These are phyloP conservation scores for Arizona elegans DNA, from an alignment of 2,113 vertebrate species.

Conservation along the genomic window DNA sequence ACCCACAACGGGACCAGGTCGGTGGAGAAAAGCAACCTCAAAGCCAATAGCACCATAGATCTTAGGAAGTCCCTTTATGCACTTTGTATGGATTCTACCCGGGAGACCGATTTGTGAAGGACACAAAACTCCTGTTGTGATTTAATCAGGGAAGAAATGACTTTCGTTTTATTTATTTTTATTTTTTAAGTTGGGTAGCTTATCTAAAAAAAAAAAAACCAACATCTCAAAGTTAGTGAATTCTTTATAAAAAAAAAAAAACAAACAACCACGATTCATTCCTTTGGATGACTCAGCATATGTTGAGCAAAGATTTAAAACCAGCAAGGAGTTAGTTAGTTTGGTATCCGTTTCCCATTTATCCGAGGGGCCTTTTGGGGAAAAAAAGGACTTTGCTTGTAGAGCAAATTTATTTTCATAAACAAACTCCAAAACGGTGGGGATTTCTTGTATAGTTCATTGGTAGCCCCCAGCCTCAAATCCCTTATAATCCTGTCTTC, in stretches of 20 bases:
- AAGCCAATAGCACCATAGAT: slow-evolving; percentile 87
- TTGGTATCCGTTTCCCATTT: slow-evolving; percentile 48
- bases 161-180: neutral
- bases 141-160: neutral
- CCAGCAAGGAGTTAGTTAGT: slow-evolving; percentile 62
- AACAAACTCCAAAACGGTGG: neutral
- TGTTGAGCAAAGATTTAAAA: slow-evolving; percentile 51
- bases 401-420: slow-evolving; percentile 59
- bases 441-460: neutral
- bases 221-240: slow-evolving; percentile 26
- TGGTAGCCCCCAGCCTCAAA: slow-evolving; percentile 39
- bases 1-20: slow-evolving; percentile 61
- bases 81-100: slow-evolving; percentile 84
- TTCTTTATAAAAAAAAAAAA: neutral
- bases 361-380: slow-evolving; percentile 41
- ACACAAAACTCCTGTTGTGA: neutral
- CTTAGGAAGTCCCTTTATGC: slow-evolving; percentile 88
- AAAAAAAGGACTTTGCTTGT: slow-evolving; percentile 50
- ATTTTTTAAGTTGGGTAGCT: slow-evolving; percentile 57
- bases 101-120: slow-evolving; percentile 87
- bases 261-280: neutral
- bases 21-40: slow-evolving; percentile 81
- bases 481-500: slow-evolving; percentile 28
- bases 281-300: slow-evolving; percentile 61
- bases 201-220: slow-evolving; percentile 9